phyloP scores from a whole-genome alignment of 1,140 invertebrate genomes.

The Pseudomyrmex dendroicus region DNA sequence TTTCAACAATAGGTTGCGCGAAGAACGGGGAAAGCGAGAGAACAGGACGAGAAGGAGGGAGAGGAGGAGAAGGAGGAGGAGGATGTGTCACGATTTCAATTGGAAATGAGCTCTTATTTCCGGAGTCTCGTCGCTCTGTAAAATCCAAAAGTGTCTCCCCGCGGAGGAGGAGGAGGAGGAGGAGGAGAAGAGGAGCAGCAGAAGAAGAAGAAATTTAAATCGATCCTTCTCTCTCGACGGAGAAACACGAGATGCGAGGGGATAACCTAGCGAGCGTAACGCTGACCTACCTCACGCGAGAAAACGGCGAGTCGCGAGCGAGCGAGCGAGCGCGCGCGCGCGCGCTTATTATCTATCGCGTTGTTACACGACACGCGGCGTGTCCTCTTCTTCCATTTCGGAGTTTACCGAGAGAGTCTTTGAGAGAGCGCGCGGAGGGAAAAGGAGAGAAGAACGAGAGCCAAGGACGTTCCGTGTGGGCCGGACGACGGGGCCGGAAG shows the following conservation, averaged over 20 bases:
- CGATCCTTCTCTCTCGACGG: conserved; percentile 6
- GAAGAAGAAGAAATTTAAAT: conserved; percentile 34
- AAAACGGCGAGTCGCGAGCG: conserved; percentile 8
- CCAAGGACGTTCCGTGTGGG: conserved; percentile 32
- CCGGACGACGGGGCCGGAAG: conserved; percentile 38
- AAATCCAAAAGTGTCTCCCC: conserved; percentile 5
- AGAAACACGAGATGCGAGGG: conserved; percentile 16
- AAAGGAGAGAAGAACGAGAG: conserved; percentile 22
- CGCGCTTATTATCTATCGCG: conserved; percentile 69
- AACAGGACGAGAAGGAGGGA: too few relatives aligned
- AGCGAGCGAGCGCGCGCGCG: background rate
- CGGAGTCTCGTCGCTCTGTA: background rate
- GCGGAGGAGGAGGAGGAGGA: too few relatives aligned
- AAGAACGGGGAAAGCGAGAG: too few relatives aligned
- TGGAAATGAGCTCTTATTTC: background rate
- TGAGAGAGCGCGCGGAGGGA: background rate
- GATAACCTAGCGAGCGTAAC: conserved; percentile 50
- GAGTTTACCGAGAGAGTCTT: conserved; percentile 21
- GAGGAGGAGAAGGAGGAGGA: too few relatives aligned
- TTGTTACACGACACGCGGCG: conserved; percentile 51
- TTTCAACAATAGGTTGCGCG: too few relatives aligned
- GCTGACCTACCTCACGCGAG: conserved; percentile 71
- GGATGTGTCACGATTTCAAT: background rate
- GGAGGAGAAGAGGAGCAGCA: background rate
- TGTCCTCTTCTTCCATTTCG: conserved; percentile 56